Percentiles rank a stretch among this genome's conserved stretches.
Conservation (phyloP, 2,113 vertebrate genomes). For the Lipophrys pholis region DNA sequence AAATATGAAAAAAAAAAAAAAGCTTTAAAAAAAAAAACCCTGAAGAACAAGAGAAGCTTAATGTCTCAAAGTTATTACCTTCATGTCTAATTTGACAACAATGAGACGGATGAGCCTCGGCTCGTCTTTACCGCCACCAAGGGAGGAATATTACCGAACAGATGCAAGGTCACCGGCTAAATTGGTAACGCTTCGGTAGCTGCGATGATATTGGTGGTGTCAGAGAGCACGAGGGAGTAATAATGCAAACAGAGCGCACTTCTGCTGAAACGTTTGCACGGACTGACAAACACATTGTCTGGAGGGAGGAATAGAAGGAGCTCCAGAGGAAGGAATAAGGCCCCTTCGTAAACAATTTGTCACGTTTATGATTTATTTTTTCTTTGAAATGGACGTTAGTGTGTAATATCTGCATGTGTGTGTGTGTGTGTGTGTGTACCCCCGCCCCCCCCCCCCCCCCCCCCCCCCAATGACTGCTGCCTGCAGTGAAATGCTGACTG, state of each 20-base stretch:
- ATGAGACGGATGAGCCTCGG: conserved; percentile 38
- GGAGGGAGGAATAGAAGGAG: neutral
- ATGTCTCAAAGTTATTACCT: conserved; percentile 17
- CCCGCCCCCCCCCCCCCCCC: too few relatives aligned
- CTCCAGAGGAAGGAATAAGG: conserved; percentile 6
- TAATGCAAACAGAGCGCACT: conserved; percentile 32
- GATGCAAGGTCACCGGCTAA: conserved; percentile 50
- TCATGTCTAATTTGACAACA: conserved; percentile 30
- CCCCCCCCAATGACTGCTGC: conserved; percentile 17
- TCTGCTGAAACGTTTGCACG: conserved; percentile 13
- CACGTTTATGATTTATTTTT: neutral
- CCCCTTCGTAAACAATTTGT: too few relatives aligned
- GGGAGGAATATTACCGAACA: conserved; percentile 19
- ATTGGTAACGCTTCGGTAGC: conserved; percentile 27
- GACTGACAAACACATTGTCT: neutral
- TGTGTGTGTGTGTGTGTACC: neutral
- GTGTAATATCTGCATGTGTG: neutral
- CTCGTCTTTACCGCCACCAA: conserved; percentile 32
- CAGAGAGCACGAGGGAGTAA: conserved; percentile 16
- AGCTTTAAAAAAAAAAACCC: too few relatives aligned
- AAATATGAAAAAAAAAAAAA: too few relatives aligned
- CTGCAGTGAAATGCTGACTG: conserved; percentile 53
- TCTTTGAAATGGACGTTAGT: conserved; percentile 4
- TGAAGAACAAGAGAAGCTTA: neutral
- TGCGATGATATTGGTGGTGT: conserved; percentile 10